Evolutionary conservation across 2,888 invertebrate species (phyloP).

Genomic region (Lithosia quadra): DNA sequence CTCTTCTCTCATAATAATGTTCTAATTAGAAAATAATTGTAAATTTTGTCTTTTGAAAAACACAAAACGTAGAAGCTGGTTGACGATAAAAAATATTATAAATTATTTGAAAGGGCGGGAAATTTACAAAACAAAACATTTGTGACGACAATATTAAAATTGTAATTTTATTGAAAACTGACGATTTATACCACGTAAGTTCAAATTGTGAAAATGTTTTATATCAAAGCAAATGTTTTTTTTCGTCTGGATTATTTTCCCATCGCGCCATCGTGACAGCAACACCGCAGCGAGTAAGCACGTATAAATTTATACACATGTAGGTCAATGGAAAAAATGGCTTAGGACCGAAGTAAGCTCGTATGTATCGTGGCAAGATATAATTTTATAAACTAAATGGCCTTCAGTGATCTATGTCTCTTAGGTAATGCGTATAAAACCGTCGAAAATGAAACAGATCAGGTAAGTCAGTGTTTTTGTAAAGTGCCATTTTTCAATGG

Average conservation of each 20-base stretch:
- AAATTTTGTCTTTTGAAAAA: neutral
- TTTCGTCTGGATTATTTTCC: slow-evolving; percentile 40
- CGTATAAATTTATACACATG: slow-evolving; percentile 84
- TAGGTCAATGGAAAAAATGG: slow-evolving; percentile 87
- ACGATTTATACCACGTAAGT: slow-evolving; percentile 56
- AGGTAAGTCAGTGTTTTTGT: slow-evolving; percentile 79
- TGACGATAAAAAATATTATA: slow-evolving; percentile 43
- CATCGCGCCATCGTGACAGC: slow-evolving; percentile 62
- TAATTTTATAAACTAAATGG: slow-evolving; percentile 86
- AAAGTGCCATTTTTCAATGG: slow-evolving; percentile 69
- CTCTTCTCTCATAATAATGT: no score
- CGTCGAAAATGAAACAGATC: slow-evolving; percentile 85
- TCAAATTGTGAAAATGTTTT: slow-evolving; percentile 25
- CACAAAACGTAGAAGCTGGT: neutral
- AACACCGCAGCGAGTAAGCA: slow-evolving; percentile 79
- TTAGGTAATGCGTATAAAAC: slow-evolving; percentile 84
- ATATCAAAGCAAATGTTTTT: slow-evolving; percentile 27
- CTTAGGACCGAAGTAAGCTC: slow-evolving; percentile 81
- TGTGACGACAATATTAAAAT: slow-evolving; percentile 24
- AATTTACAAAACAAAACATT: slow-evolving; percentile 55
- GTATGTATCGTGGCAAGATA: slow-evolving; percentile 85
- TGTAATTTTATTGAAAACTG: slow-evolving; percentile 36
- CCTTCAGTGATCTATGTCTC: slow-evolving; percentile 87
- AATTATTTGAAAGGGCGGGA: slow-evolving; percentile 64
- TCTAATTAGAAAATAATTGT: neutral